Evolutionary conservation across 1,140 invertebrate species (phyloP).

Genomic region (Rhizoglyphus robini): DNA sequence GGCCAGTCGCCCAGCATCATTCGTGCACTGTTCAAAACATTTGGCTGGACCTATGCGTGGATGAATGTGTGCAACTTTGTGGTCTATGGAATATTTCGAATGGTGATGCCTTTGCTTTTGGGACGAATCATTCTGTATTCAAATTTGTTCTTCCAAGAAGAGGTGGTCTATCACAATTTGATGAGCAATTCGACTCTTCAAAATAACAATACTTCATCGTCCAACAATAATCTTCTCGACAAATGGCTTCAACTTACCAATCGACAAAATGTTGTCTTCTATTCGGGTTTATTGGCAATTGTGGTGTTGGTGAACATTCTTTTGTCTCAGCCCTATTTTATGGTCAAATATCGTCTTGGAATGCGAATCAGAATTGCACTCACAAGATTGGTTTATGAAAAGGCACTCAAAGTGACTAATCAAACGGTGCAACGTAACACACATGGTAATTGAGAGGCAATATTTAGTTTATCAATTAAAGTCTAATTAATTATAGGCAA

Average conservation of each 20-base stretch:
- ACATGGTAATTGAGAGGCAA: no score
- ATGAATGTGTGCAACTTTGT: not conserved
- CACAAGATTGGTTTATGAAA: constrained; percentile 40
- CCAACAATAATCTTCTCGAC: not conserved
- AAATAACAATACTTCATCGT: no score
- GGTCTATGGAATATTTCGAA: not conserved
- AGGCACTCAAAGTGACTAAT: constrained; percentile 39
- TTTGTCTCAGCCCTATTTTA: constrained; percentile 18
- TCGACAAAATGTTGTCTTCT: not conserved
- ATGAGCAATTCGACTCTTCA: not conserved
- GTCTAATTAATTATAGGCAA: no score
- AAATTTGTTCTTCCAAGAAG: not conserved
- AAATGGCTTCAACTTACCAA: no score
- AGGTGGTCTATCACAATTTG: not conserved
- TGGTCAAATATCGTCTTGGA: not conserved
- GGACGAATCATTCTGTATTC: not conserved
- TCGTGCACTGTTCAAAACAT: not conserved
- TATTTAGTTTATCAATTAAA: no score
- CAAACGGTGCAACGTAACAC: constrained; percentile 57
- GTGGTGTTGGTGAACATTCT: not conserved
- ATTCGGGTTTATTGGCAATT: not conserved
- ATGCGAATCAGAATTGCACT: constrained; percentile 41
- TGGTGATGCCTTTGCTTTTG: not conserved
- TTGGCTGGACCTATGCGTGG: not conserved
- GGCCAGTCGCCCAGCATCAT: not conserved